These are phyloP conservation scores for Brienomyrus brachyistius DNA, from an alignment of 2,113 vertebrate genomes.

Conservation along the genomic window DNA sequence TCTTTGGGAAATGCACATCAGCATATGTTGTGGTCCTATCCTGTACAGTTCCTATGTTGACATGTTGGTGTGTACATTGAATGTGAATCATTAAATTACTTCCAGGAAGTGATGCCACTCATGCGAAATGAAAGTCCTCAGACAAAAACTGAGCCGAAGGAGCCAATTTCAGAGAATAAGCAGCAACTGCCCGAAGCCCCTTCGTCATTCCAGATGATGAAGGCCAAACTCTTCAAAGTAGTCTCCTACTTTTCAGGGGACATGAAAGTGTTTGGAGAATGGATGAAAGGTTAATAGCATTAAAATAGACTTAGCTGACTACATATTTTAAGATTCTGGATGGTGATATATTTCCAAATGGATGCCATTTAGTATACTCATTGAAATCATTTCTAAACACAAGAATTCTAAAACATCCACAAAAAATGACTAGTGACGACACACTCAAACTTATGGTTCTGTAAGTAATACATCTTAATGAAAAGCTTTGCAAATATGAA, in stretches of 20 bases:
- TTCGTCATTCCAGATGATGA: slow-evolving; percentile 18
- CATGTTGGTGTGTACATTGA: not conserved
- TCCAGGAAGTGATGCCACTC: slow-evolving; percentile 54
- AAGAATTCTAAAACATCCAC: not conserved
- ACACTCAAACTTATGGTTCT: not conserved
- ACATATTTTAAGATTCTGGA: not conserved
- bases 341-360: not conserved
- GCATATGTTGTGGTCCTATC: not conserved
- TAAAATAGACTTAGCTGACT: not conserved
- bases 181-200: not conserved
- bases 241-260: slow-evolving; percentile 60
- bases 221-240: slow-evolving; percentile 35
- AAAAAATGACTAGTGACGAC: not conserved
- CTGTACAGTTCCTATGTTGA: not conserved
- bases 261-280: slow-evolving; percentile 58
- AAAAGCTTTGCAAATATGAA: not conserved
- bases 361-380: not conserved
- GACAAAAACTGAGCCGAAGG: not conserved
- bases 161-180: slow-evolving; percentile 2
- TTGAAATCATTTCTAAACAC: not conserved
- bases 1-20: not conserved
- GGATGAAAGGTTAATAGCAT: slow-evolving; percentile 61
- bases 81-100: not conserved
- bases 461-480: not conserved
- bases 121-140: slow-evolving; percentile 40